Evolutionary conservation across 2,888 invertebrate genomes (phyloP).

Genomic region (Acanthosepion pharaonis): DNA sequence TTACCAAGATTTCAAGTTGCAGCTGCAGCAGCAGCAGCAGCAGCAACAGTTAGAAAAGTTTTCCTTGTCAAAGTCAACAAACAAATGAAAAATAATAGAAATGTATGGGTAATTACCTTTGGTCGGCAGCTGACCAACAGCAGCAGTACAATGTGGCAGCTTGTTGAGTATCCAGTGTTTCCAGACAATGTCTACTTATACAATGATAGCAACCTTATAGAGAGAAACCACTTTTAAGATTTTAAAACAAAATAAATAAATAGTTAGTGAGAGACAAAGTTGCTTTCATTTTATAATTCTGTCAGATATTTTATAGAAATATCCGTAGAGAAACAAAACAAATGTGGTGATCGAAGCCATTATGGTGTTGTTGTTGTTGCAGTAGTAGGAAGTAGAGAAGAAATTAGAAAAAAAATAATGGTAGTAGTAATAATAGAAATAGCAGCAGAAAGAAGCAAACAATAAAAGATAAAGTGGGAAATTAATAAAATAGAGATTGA

Average conservation of each 20-base stretch:
- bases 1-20: background rate
- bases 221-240: background rate
- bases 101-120: constrained; percentile 22
- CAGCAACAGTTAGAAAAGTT: constrained; percentile 11
- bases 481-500: too few relatives aligned
- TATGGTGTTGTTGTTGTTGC: constrained; percentile 33
- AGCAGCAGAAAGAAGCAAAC: background rate
- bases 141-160: constrained; percentile 21
- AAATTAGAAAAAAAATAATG: background rate
- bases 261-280: background rate
- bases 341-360: background rate
- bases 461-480: background rate
- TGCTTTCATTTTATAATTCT: background rate
- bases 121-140: constrained; percentile 33
- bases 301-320: background rate
- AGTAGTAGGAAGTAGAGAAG: constrained; percentile 2
- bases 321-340: background rate
- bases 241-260: background rate
- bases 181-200: background rate
- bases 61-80: background rate
- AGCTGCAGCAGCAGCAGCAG: background rate
- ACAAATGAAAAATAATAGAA: background rate
- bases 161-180: constrained; percentile 33
- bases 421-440: background rate
- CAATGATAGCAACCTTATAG: constrained; percentile 4